Evolutionary conservation across 2,888 invertebrate species (phyloP).

Genomic region (Xanthorhoe designata): DNA sequence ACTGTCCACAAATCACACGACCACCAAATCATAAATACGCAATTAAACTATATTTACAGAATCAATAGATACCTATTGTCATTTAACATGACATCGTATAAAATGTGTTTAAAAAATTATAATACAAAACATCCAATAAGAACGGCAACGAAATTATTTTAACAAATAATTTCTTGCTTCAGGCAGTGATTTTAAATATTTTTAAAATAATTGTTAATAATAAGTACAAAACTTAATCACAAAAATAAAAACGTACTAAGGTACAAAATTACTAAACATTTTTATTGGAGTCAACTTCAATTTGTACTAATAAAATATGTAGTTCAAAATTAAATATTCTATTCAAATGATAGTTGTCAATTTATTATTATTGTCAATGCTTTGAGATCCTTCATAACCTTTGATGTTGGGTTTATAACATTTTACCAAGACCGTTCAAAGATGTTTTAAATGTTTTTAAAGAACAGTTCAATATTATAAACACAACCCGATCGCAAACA

Average conservation of each 20-base stretch:
- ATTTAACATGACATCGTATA: conserved; percentile 58
- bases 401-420: conserved; percentile 42
- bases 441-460: conserved; percentile 15
- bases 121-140: conserved; percentile 61
- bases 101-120: conserved; percentile 53
- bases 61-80: conserved; percentile 53
- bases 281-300: conserved; percentile 19
- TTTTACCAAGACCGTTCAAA: conserved; percentile 25
- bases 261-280: conserved; percentile 20
- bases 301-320: conserved; percentile 37
- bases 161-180: conserved; percentile 57
- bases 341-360: conserved; percentile 14
- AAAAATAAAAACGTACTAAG: conserved; percentile 35
- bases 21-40: conserved; percentile 67
- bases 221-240: conserved; percentile 44
- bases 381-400: conserved; percentile 36
- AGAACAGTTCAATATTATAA: conserved; percentile 33
- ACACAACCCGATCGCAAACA: conserved; percentile 37
- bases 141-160: conserved; percentile 53
- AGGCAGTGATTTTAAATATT: conserved; percentile 64
- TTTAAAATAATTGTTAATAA: conserved; percentile 30
- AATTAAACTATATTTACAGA: conserved; percentile 76
- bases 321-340: conserved; percentile 23
- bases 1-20: conserved; percentile 54
- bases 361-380: conserved; percentile 26